Base-by-base conservation (phyloP, 2,888 invertebrate genomes). In the Tortrix viridana region DNA sequence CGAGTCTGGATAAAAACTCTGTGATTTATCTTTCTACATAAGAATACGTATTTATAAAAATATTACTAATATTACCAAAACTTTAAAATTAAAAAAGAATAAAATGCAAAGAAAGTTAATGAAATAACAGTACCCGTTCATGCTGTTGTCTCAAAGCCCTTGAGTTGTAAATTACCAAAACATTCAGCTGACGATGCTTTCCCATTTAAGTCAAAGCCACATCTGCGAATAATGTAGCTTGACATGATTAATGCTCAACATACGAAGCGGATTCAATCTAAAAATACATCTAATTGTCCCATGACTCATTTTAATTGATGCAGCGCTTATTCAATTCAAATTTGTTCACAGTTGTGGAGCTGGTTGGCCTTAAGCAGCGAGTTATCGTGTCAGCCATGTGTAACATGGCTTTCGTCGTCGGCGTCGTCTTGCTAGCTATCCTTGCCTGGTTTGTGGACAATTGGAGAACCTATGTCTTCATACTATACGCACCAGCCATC, bases 351-450 rank as follows among this genome's bases (percentile, higher is more conserved):
- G 96, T 94, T 65, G 94, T 97, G 70, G 97, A 97, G 85, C 88
- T 97, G 69, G 96, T 97, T 5, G 96, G 96, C 0, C 94, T 95
- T 37, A 94, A 94, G 63, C 94, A 95, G 60, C 93, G 97, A 19
- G 96, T 96, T 7, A 88, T 96, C 53, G 95, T 95, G 44, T 95
- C 96, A 47, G 95, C 96, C 44, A 90, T 96, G 77, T 94, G 96
- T 66, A 95, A 95, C 69, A 94, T 95, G 77, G 95, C 95, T 72
- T 97, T 96, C 76, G 95, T 96, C 0, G 76, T 95, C 5, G 97
- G 97, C 0, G 96, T 96, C 74, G 93, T 96, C 12, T 79, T 95
- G 1, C 87, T 96, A 9, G 96, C 95, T 3, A 77, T 95, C n/a
- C 86, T 95, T 0, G 96, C 97, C 6, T 96, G 95, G 94, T 89